phyloP scores from a whole-genome alignment of 2,797 vertebrate genomes.

The Anabacerthia variegaticeps region DNA sequence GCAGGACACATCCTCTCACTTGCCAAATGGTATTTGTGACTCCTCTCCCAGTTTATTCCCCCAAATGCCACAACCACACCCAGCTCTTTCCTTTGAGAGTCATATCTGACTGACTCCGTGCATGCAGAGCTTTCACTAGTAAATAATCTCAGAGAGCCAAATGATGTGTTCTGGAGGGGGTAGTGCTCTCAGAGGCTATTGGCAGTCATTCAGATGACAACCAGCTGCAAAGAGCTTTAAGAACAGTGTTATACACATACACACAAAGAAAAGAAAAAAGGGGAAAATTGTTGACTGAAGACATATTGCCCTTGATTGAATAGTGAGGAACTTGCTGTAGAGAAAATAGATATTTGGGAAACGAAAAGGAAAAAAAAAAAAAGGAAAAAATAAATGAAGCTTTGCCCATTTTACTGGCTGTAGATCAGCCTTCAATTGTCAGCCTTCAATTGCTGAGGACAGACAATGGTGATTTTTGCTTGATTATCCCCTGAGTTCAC shows the following conservation, averaged over 20 bases:
- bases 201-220: constrained; percentile 71
- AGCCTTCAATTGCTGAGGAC: not conserved
- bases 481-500: not conserved
- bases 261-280: constrained; percentile 49
- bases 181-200: constrained; percentile 61
- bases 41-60: not conserved
- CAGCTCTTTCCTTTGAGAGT: not conserved
- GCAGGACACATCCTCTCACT: not conserved
- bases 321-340: constrained; percentile 63
- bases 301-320: constrained; percentile 70
- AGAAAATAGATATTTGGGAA: constrained; percentile 36
- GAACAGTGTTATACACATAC: constrained; percentile 61
- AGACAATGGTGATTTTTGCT: not conserved
- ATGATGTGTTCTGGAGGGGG: constrained; percentile 22
- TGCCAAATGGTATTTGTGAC: not conserved
- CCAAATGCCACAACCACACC: constrained; percentile 29
- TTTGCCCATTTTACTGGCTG: not conserved
- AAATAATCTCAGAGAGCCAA: constrained; percentile 59
- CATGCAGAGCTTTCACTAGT: constrained; percentile 25
- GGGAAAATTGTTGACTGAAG: constrained; percentile 69
- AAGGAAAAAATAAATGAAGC: too few relatives aligned
- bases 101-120: not conserved
- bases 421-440: not conserved
- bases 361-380: not conserved
- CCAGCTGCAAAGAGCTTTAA: constrained; percentile 77